Base-by-base conservation (phyloP, 2,797 vertebrate genomes). In the Coracias cyanogaster region DNA sequence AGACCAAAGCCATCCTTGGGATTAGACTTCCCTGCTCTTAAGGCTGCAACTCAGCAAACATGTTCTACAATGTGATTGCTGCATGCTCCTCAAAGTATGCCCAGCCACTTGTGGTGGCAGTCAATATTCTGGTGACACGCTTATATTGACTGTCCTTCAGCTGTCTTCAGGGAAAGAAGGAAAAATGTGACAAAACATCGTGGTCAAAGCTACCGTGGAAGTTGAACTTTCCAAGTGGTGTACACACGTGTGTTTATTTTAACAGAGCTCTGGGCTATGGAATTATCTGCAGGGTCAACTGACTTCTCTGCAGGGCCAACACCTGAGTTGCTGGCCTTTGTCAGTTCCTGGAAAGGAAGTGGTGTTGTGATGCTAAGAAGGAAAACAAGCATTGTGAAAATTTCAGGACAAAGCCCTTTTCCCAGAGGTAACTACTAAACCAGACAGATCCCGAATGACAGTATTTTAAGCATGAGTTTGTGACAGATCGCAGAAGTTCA, bases 101-200 rank as follows among this genome's bases (percentile, higher is more conserved):
- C 43, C 66, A 58, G n/a, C 7, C 37, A 55, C 74, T 43, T 8
- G 33, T 2, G 52, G 26, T 26, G 26, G 46, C 5, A 15, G 14
- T 4, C 0, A 0, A 20, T 8, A 48, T 7, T 29, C 41, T 26
- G 26, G 33, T n/a, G 37, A 54, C 22, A n/a, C 0, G 0, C 25
- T 82, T 26, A 28, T 2, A 25, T 6, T 33, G 46, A 35, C 37
- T 55, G 26, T 18, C 45, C 45, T 74, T 74, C 29, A n/a, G 11
- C 29, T 41, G 19, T 13, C 57, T 60, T n/a, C 65, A 82, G 3
- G 20, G 25, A 54, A 58, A 82, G n/a, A 18, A 46, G n/a, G 25
- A 73, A 73, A 88, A 22, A 62, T 6, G 7, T 35, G 20, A 69
- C 37, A 71, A 78, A 43, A 17, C 10, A 39, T 3, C 19, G 43